Conservation (phyloP, 2,888 invertebrate genomes). For the Cataglyphis cursor region DNA sequence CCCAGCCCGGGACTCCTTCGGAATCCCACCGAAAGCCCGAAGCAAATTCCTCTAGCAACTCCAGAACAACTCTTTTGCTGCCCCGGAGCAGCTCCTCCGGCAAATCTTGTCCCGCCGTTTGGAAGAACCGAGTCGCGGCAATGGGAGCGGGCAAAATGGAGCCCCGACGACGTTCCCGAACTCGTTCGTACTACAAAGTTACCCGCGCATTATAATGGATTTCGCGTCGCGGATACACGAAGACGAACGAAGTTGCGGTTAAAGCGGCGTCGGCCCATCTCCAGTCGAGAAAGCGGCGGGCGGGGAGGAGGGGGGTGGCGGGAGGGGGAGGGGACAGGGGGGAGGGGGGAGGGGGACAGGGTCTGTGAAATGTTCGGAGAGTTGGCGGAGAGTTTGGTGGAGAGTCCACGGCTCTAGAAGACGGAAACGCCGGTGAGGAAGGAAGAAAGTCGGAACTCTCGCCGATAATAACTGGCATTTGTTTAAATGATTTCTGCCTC, state of each 20-base stretch:
- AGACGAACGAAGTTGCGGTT: constrained; percentile 72
- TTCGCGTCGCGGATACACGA: constrained; percentile 57
- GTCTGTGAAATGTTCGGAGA: constrained; percentile 63
- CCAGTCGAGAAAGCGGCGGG: background rate
- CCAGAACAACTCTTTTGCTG: constrained; percentile 36
- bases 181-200: constrained; percentile 64
- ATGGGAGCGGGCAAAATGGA: constrained; percentile 47
- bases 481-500: constrained; percentile 76
- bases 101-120: constrained; percentile 42
- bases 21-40: background rate
- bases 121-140: constrained; percentile 47
- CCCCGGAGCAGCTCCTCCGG: constrained; percentile 10
- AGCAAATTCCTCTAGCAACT: constrained; percentile 31
- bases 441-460: constrained; percentile 62
- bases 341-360: background rate
- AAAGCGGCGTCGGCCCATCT: constrained; percentile 48
- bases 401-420: constrained; percentile 46
- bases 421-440: constrained; percentile 37
- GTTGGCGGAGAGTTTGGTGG: constrained; percentile 62
- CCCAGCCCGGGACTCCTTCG: background rate
- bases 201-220: constrained; percentile 71
- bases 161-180: constrained; percentile 60
- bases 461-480: constrained; percentile 72
- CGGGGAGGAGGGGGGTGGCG: background rate
- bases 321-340: too few species aligned